Evolutionary conservation across 2,797 vertebrate genomes (phyloP), one percentile per base, ranked within the genome.

Genomic region (Echiichthys vipera): DNA sequence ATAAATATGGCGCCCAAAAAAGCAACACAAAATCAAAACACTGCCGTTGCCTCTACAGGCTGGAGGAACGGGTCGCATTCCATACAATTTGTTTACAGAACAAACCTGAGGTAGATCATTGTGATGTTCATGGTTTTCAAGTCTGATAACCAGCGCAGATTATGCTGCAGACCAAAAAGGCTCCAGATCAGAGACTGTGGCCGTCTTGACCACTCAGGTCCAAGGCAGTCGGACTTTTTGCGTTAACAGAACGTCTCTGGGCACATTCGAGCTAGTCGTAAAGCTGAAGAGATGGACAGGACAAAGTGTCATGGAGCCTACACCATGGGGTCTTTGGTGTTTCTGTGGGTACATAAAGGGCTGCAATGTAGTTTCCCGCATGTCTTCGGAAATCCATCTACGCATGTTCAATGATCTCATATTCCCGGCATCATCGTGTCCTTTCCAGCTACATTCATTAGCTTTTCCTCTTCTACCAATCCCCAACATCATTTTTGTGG

Each of bases 91-190:
- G 56, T 70, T 8, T 25, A 15, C 9, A 46, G 40, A 8, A 14
- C 43, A 71, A 43, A 37, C n/a, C 29, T 43, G 56, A 61, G 45
- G 54, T 57, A 45, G 59, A 29, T 74, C n/a, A 1, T 34, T 57
- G 34, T 15, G 51, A 18, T 45, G 46, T 25, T 13, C 0, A 0
- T 17, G 8, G 63, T 15, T 32, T 55, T 37, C 4, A 14, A n/a
- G 42, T 45, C 56, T n/a, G 47, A 73, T 47, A 27, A 73, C 32
- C 46, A 37, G 61, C 2, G 3, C 54, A 42, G 47, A 62, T 50
- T 57, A 57, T 73, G 65, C 61, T 43, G 46, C 61, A 55, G 36
- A 56, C 22, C 59, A 24, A 58, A 70, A 62, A 70, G 32, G 9
- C 40, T 47, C 39, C 25, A 17, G 15, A 45, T 20, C 10, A 43